These are phyloP conservation scores for Thomomys bottae DNA, from an alignment of 2,113 vertebrate species.

Conservation along the genomic window DNA sequence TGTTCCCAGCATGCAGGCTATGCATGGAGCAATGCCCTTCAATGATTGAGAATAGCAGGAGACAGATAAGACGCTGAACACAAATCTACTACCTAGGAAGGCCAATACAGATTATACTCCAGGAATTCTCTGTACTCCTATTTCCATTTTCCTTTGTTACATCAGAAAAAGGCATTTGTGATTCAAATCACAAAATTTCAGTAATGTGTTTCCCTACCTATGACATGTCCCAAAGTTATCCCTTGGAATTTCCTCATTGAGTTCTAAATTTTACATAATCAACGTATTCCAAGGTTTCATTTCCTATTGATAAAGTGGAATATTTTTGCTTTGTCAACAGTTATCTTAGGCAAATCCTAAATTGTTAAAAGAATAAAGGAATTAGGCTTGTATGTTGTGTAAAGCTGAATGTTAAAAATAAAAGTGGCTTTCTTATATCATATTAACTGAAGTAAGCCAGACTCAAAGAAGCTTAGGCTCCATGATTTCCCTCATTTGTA, in stretches of 20 bases:
- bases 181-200: not conserved
- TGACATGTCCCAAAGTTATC: not conserved
- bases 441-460: too few species aligned
- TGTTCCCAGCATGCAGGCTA: not conserved
- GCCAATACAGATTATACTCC: not conserved
- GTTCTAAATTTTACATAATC: not conserved
- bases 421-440: not conserved
- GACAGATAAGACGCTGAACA: not conserved
- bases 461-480: too few species aligned
- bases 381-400: not conserved
- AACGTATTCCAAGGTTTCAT: not conserved
- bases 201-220: not conserved
- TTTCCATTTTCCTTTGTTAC: constrained; percentile 33
- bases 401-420: not conserved
- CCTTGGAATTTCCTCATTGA: not conserved
- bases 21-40: not conserved
- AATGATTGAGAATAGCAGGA: not conserved
- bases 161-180: not conserved
- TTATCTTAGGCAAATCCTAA: not conserved
- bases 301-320: not conserved
- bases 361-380: not conserved
- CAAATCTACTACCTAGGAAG: not conserved
- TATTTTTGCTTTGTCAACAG: not conserved
- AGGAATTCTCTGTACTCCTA: not conserved
- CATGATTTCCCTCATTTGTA: too few species aligned